These are phyloP conservation scores for Phania funesta DNA, from an alignment of 2,888 invertebrate species.

Conservation along the genomic window DNA sequence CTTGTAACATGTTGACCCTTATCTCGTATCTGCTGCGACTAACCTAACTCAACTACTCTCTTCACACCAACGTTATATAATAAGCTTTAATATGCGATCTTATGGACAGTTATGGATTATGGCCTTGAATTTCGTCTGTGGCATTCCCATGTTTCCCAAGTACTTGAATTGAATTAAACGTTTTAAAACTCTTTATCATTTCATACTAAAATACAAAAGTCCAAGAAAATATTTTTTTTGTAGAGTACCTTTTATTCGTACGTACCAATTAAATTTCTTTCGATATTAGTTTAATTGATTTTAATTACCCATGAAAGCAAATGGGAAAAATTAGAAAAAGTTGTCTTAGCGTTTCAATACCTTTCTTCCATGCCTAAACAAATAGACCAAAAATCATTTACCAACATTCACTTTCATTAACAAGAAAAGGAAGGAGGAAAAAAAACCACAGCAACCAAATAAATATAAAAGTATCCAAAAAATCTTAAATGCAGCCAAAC, in stretches of 20 bases:
- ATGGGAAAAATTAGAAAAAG: background rate
- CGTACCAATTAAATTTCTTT: background rate
- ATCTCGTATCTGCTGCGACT: no score
- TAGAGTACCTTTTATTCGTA: background rate
- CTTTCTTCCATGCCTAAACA: slow-evolving; percentile 13
- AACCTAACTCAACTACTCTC: no score
- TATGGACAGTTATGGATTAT: no score
- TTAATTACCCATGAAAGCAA: slow-evolving; percentile 28
- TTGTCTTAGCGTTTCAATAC: background rate
- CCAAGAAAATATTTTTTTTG: no score
- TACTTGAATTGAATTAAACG: no score
- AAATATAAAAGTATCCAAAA: slow-evolving; percentile 31
- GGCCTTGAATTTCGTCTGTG: no score
- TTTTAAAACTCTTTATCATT: no score
- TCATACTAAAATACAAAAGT: no score
- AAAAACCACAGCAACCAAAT: background rate
- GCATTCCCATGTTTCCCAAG: no score
- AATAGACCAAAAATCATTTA: slow-evolving; percentile 51
- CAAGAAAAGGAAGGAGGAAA: slow-evolving; percentile 26
- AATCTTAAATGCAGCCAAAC: slow-evolving; percentile 32
- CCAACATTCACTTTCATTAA: slow-evolving; percentile 63
- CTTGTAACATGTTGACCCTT: no score
- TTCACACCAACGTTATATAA: no score
- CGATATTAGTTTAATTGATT: slow-evolving; percentile 32
- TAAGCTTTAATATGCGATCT: no score